Conservation (phyloP, 2,797 vertebrate species). For the Sebastes vulpes region DNA sequence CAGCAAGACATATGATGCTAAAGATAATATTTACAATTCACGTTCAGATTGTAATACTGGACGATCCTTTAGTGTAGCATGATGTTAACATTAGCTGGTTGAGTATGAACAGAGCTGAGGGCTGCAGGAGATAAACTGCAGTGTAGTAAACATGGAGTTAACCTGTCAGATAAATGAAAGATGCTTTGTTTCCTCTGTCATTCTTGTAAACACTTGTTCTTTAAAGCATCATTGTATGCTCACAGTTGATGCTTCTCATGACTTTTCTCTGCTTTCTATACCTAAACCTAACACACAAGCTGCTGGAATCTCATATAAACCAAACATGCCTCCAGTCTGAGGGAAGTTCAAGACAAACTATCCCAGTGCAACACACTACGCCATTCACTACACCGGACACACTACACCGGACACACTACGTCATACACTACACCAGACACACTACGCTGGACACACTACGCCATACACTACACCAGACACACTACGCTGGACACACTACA, state of each 20-base stretch:
- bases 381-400: too few relatives aligned
- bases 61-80: background rate
- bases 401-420: too few relatives aligned
- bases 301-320: background rate
- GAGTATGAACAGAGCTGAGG: background rate
- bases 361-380: background rate
- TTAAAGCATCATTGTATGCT: background rate
- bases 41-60: background rate
- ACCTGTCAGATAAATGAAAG: background rate
- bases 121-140: background rate
- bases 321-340: background rate
- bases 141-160: background rate
- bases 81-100: background rate
- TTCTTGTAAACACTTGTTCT: background rate
- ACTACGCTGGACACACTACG: too few relatives aligned
- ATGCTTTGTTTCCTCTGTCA: background rate
- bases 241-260: background rate
- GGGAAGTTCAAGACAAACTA: background rate
- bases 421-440: too few relatives aligned
- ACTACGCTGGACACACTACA: too few relatives aligned
- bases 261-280: background rate
- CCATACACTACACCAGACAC: too few relatives aligned
- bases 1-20: background rate
- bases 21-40: slow-evolving; percentile 42
- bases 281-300: background rate